These are phyloP conservation scores for Hozukius guyotensis DNA, from an alignment of 2,797 vertebrate species.

Conservation along the genomic window DNA sequence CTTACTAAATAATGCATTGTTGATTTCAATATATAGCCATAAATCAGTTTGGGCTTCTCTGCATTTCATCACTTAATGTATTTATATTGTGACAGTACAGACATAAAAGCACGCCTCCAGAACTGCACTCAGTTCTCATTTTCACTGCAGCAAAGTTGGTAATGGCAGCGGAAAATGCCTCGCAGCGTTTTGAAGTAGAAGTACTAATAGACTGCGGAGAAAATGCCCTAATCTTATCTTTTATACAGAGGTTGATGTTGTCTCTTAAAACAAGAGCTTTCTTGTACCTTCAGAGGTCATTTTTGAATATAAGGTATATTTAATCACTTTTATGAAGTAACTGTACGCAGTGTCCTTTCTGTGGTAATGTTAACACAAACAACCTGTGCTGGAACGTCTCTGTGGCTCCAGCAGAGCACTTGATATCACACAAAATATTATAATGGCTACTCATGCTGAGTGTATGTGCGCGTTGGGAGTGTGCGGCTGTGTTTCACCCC, in stretches of 20 bases:
- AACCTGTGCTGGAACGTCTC: not conserved
- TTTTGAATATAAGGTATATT: not conserved
- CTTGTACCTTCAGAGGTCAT: not conserved
- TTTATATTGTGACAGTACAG: constrained; percentile 33
- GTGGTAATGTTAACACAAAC: not conserved
- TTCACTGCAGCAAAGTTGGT: constrained; percentile 17
- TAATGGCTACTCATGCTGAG: not conserved
- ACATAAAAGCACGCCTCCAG: constrained; percentile 41
- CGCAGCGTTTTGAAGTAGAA: not conserved
- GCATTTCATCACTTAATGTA: constrained; percentile 13
- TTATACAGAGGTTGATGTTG: constrained; percentile 16
- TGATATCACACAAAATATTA: constrained; percentile 4
- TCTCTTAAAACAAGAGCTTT: constrained; percentile 1
- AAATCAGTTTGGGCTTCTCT: constrained; percentile 2
- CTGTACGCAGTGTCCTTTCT: not conserved
- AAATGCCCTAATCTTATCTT: not conserved
- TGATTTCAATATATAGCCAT: constrained; percentile 12
- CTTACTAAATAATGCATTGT: constrained; percentile 20
- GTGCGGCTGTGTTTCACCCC: constrained; percentile 26
- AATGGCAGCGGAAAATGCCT: constrained; percentile 16
- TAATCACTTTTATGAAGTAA: not conserved
- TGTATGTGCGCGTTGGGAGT: not conserved
- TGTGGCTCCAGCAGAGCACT: not conserved
- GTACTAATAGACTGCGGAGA: constrained; percentile 23
- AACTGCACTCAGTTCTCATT: constrained; percentile 35